Conservation (phyloP, 2,888 invertebrate species). For the Chloroclystis v-ata region DNA sequence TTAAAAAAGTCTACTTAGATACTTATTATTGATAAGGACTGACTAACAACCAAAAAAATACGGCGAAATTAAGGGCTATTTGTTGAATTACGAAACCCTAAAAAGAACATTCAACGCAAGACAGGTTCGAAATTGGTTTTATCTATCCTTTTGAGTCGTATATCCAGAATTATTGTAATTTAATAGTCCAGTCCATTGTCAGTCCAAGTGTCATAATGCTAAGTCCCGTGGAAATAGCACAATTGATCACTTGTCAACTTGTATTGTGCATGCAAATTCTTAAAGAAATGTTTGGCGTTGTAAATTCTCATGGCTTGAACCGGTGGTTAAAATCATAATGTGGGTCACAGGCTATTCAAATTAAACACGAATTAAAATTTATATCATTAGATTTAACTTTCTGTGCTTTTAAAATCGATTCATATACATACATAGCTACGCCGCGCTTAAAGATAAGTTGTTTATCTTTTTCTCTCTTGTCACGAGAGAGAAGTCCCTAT, state of each 20-base stretch:
- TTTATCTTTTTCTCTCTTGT: no score
- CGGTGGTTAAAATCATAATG: neutral
- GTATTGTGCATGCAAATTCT: constrained; percentile 51
- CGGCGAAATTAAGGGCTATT: no score
- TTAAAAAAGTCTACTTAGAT: no score
- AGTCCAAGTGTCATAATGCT: constrained; percentile 47
- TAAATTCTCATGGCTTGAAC: constrained; percentile 43
- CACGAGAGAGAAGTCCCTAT: no score
- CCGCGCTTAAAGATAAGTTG: no score
- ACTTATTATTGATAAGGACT: no score
- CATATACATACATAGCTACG: no score
- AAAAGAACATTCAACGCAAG: neutral
- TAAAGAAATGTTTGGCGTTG: constrained; percentile 49
- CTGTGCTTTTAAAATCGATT: no score
- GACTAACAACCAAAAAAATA: no score
- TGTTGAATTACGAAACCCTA: neutral
- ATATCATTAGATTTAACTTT: no score
- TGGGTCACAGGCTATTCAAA: no score
- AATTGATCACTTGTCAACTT: constrained; percentile 71
- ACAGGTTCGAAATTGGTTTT: neutral
- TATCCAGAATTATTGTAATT: constrained; percentile 64
- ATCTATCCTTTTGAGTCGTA: constrained; percentile 19
- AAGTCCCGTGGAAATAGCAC: constrained; percentile 58
- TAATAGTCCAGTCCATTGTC: constrained; percentile 55
- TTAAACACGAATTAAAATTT: no score